Conservation (phyloP, 2,888 invertebrate species). For the Sminthurinus aureus region DNA sequence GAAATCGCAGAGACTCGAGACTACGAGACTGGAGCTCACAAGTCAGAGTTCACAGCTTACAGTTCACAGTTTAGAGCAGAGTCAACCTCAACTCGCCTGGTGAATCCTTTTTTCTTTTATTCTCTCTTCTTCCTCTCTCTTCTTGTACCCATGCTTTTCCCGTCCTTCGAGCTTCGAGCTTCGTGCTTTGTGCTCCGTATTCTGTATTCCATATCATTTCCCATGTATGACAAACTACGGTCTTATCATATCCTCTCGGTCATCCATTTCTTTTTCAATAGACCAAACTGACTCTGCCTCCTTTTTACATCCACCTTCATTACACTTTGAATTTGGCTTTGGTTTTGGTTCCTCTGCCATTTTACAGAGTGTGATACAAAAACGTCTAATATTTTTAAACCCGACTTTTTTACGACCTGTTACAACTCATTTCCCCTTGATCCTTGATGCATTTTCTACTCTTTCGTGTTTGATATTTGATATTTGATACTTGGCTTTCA, state of each 20-base stretch:
- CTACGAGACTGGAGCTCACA: too few relatives aligned
- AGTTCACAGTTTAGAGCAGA: too few relatives aligned
- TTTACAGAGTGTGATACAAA: not conserved
- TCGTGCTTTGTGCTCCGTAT: not conserved
- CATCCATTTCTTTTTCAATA: not conserved
- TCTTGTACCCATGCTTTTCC: too few relatives aligned
- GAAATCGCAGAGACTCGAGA: too few relatives aligned
- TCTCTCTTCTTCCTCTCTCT: too few relatives aligned
- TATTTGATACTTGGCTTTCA: too few relatives aligned
- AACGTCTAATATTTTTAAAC: not conserved
- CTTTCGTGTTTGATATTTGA: too few relatives aligned
- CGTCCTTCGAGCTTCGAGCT: too few relatives aligned
- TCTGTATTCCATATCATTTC: not conserved
- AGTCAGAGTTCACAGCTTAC: too few relatives aligned
- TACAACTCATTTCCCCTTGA: not conserved
- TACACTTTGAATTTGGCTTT: not conserved
- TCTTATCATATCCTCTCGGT: slow-evolving; percentile 6
- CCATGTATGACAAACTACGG: slow-evolving; percentile 9
- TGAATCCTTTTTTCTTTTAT: too few relatives aligned
- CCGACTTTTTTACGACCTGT: slow-evolving; percentile 17
- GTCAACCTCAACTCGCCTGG: too few relatives aligned
- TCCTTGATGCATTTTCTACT: too few relatives aligned
- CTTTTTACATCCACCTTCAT: not conserved
- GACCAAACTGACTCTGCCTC: not conserved
- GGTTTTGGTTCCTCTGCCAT: not conserved